These are phyloP conservation scores for Axea sp. DNA, from an alignment of 2,888 invertebrate species.

Conservation along the genomic window DNA sequence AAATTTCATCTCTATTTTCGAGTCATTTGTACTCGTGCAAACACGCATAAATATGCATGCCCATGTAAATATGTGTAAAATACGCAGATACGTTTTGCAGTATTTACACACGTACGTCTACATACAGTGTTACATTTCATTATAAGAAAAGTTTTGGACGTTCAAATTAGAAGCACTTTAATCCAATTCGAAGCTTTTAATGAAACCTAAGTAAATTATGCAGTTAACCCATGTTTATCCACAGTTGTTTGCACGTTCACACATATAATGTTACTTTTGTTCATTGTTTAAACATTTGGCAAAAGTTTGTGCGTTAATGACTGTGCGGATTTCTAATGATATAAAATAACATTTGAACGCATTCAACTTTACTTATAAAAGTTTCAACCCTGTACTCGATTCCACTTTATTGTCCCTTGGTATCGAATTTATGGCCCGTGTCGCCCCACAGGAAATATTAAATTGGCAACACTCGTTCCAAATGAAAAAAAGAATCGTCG, in stretches of 20 bases:
- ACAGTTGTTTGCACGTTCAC: slow-evolving; percentile 5
- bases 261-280: slow-evolving; percentile 15
- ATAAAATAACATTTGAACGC: slow-evolving; percentile 1
- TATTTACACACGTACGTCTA: not conserved
- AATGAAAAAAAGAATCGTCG: slow-evolving; percentile 30
- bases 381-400: slow-evolving; percentile 22
- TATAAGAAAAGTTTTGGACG: slow-evolving; percentile 37
- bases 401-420: slow-evolving; percentile 42
- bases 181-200: slow-evolving; percentile 19
- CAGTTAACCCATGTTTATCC: slow-evolving; percentile 16
- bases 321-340: slow-evolving; percentile 11
- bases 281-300: slow-evolving; percentile 23
- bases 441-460: slow-evolving; percentile 52
- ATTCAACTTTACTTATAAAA: slow-evolving; percentile 20
- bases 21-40: slow-evolving; percentile 1
- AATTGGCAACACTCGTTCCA: slow-evolving; percentile 36
- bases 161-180: slow-evolving; percentile 25
- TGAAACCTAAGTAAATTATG: slow-evolving; percentile 21
- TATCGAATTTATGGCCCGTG: slow-evolving; percentile 43
- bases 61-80: slow-evolving; percentile 40
- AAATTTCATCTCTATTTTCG: slow-evolving; percentile 56
- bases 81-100: not conserved
- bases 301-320: slow-evolving; percentile 19
- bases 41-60: slow-evolving; percentile 21
- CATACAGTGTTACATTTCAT: slow-evolving; percentile 12